Base-by-base conservation (phyloP, 2,113 vertebrate genomes). In the Silurus glanis region DNA sequence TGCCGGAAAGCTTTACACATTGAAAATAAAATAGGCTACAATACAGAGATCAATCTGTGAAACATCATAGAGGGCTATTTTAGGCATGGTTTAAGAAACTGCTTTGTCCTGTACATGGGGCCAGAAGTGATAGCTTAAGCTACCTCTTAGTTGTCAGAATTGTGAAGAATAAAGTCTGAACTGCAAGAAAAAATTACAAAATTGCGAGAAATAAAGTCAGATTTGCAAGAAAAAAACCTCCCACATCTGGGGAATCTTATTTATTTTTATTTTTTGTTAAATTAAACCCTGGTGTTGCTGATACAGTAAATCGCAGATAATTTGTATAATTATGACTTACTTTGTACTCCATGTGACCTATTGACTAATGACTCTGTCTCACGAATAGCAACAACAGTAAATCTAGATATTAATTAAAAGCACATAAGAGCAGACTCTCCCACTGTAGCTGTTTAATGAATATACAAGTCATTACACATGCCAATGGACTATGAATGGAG, bases 381-480 rank as follows among this genome's bases (percentile, higher is more conserved):
- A 49, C 47, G n/a, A 66, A 82, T 82, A 49, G 51, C 64, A 67
- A 55, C 49, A 17, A 64, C 23, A 64, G 49, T 64, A 66, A 67
- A 53, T 69, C 4, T 72, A 72, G 28, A 55, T 45, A 37, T 67
- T 67, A 6, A 69, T 83, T 69, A 83, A 83, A 56, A 83, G 66
- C 58, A 72, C n/a, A 72, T 67, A 69, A 51, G 64, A 69, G 13
- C 64, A 55, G 9, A 69, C 49, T 67, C 51, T 55, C 16, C 12
- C 25, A 55, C 16, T 56, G 64, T 37, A 71, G 51, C 82, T 71
- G 82, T 71, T 28, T 69, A 83, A 83, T 53, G 16, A 67, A 82
- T 53, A 16, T 47, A 14, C 45, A 28, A 25, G 51, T 28, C 64
- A 13, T 37, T 49, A 56, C 9, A 56, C 49, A 69, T 67, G 61